A percentile compares a stretch with the other conserved stretches of the same genome.
Conservation (phyloP, 2,797 vertebrate genomes). For the Anguilla obscura region DNA sequence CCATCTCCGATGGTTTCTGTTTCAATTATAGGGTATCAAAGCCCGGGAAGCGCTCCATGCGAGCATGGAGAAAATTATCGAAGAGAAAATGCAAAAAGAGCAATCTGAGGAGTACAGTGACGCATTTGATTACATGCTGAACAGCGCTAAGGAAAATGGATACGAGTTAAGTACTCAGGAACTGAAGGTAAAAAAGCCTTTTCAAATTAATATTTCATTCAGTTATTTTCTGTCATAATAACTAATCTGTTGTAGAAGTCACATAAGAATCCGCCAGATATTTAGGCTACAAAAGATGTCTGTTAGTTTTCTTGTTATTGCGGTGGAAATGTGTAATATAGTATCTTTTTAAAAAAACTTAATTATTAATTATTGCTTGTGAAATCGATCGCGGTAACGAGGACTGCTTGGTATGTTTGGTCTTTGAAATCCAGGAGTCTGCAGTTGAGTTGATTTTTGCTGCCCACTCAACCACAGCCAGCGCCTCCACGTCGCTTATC, state of each 20-base stretch:
- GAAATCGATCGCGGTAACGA: not conserved
- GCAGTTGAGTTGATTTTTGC: slow-evolving; percentile 95
- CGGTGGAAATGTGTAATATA: not conserved
- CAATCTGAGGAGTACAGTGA: slow-evolving; percentile 70
- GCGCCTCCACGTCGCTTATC: slow-evolving; percentile 90
- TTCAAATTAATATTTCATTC: not conserved
- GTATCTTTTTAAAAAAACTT: not conserved
- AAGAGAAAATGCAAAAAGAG: slow-evolving; percentile 79
- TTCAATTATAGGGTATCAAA: slow-evolving; percentile 81
- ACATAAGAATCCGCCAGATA: not conserved
- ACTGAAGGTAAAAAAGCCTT: slow-evolving; percentile 82
- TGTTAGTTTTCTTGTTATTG: not conserved
- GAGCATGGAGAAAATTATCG: slow-evolving; percentile 89
- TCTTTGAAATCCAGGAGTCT: slow-evolving; percentile 78
- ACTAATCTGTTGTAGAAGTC: not conserved
- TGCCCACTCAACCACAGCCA: slow-evolving; percentile 95
- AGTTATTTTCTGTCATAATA: not conserved
- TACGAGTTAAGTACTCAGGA: slow-evolving; percentile 85
- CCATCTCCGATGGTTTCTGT: not conserved
- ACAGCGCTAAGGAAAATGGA: slow-evolving; percentile 81
- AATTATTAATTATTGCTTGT: not conserved
- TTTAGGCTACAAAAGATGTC: not conserved
- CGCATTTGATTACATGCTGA: slow-evolving; percentile 87
- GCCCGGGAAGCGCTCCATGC: slow-evolving; percentile 85
- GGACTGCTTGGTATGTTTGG: not conserved